A percentile compares a stretch with the other conserved stretches of the same genome.
Evolutionary conservation across 64 coral and sea anemone species (phyloP).

Genomic region (Orbicella faveolata): DNA sequence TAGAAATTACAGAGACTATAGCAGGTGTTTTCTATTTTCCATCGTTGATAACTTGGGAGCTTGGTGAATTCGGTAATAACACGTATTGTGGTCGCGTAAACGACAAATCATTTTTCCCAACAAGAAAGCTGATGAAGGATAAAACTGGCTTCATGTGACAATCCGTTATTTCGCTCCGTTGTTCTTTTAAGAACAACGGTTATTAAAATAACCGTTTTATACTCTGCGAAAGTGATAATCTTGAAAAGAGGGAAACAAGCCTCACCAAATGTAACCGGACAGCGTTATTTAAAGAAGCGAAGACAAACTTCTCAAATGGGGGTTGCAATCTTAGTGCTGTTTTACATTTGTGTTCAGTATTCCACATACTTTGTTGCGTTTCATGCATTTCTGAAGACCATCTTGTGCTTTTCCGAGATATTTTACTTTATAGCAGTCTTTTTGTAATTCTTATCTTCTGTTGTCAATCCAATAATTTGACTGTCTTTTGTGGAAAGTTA

Average conservation of each 20-base stretch:
- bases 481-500: background rate
- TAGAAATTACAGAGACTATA: background rate
- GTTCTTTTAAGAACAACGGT: too few species aligned
- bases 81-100: too few species aligned
- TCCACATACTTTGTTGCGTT: background rate
- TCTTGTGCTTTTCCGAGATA: background rate
- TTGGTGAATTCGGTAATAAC: background rate
- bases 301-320: background rate
- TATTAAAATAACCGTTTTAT: background rate
- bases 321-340: background rate
- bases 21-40: background rate
- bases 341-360: conserved; percentile 2
- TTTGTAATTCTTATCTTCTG: background rate
- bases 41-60: background rate
- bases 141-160: background rate
- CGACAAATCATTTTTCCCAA: too few species aligned
- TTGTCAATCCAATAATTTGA: background rate
- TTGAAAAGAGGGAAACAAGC: background rate
- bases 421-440: too few species aligned
- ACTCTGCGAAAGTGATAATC: too few species aligned
- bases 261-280: too few species aligned
- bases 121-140: background rate
- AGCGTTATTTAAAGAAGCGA: too few species aligned
- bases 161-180: background rate
- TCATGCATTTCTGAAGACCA: background rate